Evolutionary conservation across 2,888 invertebrate species (phyloP), one percentile per base, ranked within the genome.

Genomic region (Pyralis farinalis): DNA sequence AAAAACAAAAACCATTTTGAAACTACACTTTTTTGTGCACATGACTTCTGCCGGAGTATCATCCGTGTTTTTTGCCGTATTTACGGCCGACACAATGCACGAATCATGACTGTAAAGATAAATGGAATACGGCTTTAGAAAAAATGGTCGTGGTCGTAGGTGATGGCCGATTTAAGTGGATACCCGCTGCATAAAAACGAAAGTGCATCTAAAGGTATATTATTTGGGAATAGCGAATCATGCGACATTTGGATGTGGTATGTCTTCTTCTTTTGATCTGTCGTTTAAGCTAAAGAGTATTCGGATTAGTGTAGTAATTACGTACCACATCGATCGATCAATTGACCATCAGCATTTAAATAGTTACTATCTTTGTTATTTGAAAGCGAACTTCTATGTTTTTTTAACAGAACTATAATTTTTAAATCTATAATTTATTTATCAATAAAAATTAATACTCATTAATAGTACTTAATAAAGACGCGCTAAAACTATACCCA

Each of bases 41-140:
- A 61, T 58, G 59, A 58, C 67, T 65, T 63, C 63, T 25, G 25
- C 25, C 25, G 25, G 25, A 25, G 25, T 25, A 25, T 25, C 25
- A 25, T 25, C 25, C 25, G 16, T 25, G 25, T 69, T 72, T 71
- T 76, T 72, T 68, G 58, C 54, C 49, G 53, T 75, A 76, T 81
- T 79, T 78, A 75, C 76, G 68, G 64, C 57, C 51, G 63, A 69
- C 61, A 84, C 85, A 82, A 80, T 80, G 74, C 75, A 63, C 58
- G 67, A 63, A 80, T 79, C 78, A 77, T 79, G 83, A 72, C 76
- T 69, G 62, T 66, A 69, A 58, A 79, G 76, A 83, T 82, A 85
- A 79, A 83, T 77, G 70, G 73, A 73, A 76, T 78, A 73, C 64
- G 63, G 62, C 51, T 50, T 39, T 35, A 52, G 61, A 71, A 78